These are phyloP conservation scores for Plusia festucae DNA, from an alignment of 2,888 invertebrate species.

Conservation along the genomic window DNA sequence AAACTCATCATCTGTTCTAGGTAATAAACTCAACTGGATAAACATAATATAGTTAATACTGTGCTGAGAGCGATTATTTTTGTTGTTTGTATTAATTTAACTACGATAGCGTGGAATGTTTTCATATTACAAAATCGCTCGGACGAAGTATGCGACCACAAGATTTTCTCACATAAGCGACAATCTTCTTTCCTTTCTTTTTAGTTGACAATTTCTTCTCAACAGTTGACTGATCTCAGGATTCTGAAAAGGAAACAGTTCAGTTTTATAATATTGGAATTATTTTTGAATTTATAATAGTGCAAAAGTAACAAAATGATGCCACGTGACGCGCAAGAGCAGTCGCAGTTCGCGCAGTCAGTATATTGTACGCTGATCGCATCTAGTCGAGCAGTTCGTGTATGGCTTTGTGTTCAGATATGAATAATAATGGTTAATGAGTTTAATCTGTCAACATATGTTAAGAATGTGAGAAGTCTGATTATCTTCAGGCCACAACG, in stretches of 20 bases:
- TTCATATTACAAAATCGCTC: slow-evolving; percentile 16
- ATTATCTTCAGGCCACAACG: no score
- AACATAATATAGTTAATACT: slow-evolving; percentile 22
- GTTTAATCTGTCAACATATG: no score
- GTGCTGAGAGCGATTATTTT: slow-evolving; percentile 13
- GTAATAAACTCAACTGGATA: slow-evolving; percentile 7
- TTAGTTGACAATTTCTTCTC: slow-evolving; percentile 39
- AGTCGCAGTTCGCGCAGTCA: no score
- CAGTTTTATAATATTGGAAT: no score
- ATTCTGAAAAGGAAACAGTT: slow-evolving; percentile 73
- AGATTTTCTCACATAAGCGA: slow-evolving; percentile 20
- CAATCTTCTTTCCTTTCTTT: slow-evolving; percentile 49
- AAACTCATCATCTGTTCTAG: background rate
- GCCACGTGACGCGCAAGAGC: no score
- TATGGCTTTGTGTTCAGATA: no score
- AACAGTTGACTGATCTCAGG: slow-evolving; percentile 82
- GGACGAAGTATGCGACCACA: slow-evolving; percentile 6
- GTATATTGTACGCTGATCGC: no score
- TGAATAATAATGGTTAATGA: no score
- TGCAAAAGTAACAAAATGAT: no score
- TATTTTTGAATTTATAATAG: no score
- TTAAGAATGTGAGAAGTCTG: no score
- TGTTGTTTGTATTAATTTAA: slow-evolving; percentile 12
- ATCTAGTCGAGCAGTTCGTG: no score
- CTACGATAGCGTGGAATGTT: slow-evolving; percentile 43